Evolutionary conservation across 2,113 vertebrate species (phyloP), one percentile per base, ranked within the genome.

Genomic region (Thamnaconus septentrionalis): DNA sequence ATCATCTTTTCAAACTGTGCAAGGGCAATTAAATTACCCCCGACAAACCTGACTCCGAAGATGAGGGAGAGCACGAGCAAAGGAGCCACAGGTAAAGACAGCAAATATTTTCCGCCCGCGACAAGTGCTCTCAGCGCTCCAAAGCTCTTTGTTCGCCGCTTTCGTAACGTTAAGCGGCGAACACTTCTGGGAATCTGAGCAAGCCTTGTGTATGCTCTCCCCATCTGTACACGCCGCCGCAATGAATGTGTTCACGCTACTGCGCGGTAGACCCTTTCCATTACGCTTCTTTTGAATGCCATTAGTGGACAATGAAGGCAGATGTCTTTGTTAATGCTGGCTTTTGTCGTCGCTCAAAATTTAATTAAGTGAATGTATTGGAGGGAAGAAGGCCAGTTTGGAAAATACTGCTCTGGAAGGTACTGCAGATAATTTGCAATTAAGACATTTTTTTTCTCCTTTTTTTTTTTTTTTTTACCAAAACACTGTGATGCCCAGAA

Each of bases 11-110:
- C 94, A 98, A 93, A 92, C 91, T 91, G 92, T 91, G 90, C 88
- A 92, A 94, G 94, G 94, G 95, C 96, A 96, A 95, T 89, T 90
- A 96, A 95, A 95, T 95, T 94, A 94, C 94, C 94, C 95, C 94
- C 92, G 93, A 95, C 93, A 94, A 94, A 93, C 89, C 94, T 94
- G 93, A 94, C 93, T 95, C 93, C 92, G 87, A 90, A 92, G 89
- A 83, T 59, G 81, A 85, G 79, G 76, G 43, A 68, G 66, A 79
- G 81, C 61, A 64, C 67, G 84, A 84, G 87, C 76, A 76, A 76
- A 86, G 81, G 69, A 75, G 92, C 90, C 75, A 70, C 87, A 84
- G 82, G 90, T 88, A 88, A 89, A 92, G 86, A 92, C 89, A 90
- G 94, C 92, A 94, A 94, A 94, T 94, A 92, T 93, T 92, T 91